Evolutionary conservation across 2,797 vertebrate genomes (phyloP).

Genomic region (Peromyscus aztecus): DNA sequence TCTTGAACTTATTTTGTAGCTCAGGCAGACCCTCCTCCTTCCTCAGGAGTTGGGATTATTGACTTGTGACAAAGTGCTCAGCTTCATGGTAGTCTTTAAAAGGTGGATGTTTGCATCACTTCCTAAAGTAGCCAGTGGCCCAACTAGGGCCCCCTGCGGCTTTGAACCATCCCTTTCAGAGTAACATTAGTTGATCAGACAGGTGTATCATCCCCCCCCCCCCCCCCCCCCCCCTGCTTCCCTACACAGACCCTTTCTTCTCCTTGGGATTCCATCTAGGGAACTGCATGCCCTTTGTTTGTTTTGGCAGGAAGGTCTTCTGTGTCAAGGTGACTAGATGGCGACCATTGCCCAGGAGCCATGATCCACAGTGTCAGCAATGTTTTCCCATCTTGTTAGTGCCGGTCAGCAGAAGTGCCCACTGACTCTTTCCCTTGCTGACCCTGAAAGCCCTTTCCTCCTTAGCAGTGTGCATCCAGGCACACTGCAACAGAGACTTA

Average conservation of each 20-base stretch:
- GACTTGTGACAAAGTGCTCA: neutral
- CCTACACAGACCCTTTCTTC: neutral
- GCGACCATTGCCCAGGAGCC: neutral
- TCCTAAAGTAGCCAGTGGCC: neutral
- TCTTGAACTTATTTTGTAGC: neutral
- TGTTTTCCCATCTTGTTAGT: neutral
- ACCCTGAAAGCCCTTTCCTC: constrained; percentile 22
- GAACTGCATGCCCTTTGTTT: neutral
- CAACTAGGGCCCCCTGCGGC: neutral
- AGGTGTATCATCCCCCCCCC: neutral
- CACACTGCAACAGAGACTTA: neutral
- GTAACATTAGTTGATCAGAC: neutral
- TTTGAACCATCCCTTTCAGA: neutral
- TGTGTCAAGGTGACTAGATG: neutral
- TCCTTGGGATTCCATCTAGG: neutral
- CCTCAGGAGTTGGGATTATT: neutral
- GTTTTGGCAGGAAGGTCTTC: neutral
- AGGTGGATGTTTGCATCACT: neutral
- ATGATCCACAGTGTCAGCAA: neutral
- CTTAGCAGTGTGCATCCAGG: neutral
- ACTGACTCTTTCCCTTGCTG: neutral
- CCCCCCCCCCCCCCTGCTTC: neutral
- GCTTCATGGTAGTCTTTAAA: neutral
- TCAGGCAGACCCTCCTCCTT: neutral
- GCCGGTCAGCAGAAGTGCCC: neutral